Evolutionary conservation across 2,113 vertebrate species (phyloP).

Genomic region (Zosterops hypoxanthus): DNA sequence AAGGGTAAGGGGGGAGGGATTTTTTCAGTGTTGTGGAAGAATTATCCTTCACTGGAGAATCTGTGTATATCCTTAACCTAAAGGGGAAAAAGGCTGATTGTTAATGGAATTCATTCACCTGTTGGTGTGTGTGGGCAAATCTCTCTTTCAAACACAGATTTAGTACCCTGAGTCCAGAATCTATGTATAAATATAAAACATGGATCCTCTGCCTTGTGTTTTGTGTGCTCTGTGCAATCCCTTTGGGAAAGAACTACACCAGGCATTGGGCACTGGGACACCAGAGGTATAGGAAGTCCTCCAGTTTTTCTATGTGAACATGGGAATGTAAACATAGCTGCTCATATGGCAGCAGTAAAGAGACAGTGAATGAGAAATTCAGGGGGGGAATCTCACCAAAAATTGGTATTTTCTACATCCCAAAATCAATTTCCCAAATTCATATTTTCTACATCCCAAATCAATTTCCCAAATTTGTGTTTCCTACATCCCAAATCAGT

Average conservation of each 20-base stretch:
- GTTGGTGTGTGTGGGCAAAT: not conserved
- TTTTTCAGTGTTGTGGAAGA: not conserved
- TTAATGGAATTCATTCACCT: not conserved
- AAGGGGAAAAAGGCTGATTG: not conserved
- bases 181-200: not conserved
- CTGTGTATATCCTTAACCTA: not conserved
- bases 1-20: not conserved
- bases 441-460: not conserved
- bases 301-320: not conserved
- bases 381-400: not conserved
- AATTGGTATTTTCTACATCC: not conserved
- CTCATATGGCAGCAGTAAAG: not conserved
- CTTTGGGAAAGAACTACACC: rapidly evolving
- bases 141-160: not conserved
- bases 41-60: not conserved
- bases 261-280: not conserved
- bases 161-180: not conserved
- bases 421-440: not conserved
- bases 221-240: not conserved
- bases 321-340: not conserved
- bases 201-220: not conserved
- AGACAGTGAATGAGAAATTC: not conserved
- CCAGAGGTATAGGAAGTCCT: rapidly evolving
- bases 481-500: not conserved
- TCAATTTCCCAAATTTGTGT: not conserved